Base-by-base conservation (phyloP, 2,113 vertebrate species). In the Anser cygnoides region DNA sequence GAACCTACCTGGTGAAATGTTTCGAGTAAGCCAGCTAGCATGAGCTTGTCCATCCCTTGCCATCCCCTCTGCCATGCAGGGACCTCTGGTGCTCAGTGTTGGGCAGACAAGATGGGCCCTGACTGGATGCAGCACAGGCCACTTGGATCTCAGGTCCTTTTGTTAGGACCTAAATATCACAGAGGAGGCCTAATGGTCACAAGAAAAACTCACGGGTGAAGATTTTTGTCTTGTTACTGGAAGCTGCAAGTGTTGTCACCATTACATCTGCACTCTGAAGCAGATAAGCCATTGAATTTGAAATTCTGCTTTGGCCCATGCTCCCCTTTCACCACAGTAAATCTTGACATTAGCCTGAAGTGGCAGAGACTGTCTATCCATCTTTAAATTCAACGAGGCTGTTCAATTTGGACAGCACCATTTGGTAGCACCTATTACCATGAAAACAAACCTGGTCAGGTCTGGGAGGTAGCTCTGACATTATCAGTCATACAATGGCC, bases 351-450 rank as follows among this genome's bases (percentile, higher is more conserved):
- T 26, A 54, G 20, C 54, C 18, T 91, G 65, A 49, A 70, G 25
- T 46, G 14, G 7, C 13, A n/a, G 21, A 41, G 39, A 63, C 44
- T 68, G 25, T 28, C 14, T 75, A 9, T 68, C 6, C 16, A 46
- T 16, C 15, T 65, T 19, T 59, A 76, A 87, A 59, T 65, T 67
- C 37, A 55, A 35, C 19, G 43, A 4, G 10, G 12, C 1, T 73
- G 8, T 65, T 85, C 12, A 1, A 13, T 76, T 58, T 73, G 0
- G 4, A 39, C 37, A 89, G 21, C 23, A 49, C 46, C 46, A 49
- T 11, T 49, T 49, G 50, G 8, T 80, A 87, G 9, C 13, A 50
- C 13, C 16, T 16, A 23, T 3, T 1, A 0, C 11, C 4, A 0
- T 59, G 46, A 77, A 89, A 25, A 5, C 11, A 31, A 29, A 37